A percentile compares a stretch with the other conserved stretches of the same genome.
phyloP scores from a whole-genome alignment of 2,113 vertebrate species.

The Hippocampus barbouri region DNA sequence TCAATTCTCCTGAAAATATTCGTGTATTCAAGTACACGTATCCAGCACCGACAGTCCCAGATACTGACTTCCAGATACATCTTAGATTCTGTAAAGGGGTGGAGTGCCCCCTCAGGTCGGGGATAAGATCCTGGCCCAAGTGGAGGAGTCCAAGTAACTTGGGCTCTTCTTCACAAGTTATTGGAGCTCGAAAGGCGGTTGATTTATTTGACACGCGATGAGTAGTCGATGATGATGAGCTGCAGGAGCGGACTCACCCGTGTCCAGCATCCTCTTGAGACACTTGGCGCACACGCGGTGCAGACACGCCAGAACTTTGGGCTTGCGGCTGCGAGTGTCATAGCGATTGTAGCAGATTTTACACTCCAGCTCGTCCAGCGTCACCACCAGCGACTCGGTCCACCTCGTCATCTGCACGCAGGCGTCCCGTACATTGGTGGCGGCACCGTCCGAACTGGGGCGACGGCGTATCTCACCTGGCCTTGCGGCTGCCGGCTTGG shows the following conservation, averaged over 20 bases:
- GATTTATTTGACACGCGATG: no score
- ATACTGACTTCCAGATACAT: no score
- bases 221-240: no score
- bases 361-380: slow-evolving; percentile 79
- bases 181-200: no score
- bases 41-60: no score
- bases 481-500: slow-evolving; percentile 27
- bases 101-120: no score
- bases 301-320: slow-evolving; percentile 78
- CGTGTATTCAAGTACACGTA: no score
- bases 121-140: no score
- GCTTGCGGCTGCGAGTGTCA: slow-evolving; percentile 71
- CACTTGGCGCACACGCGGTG: slow-evolving; percentile 81
- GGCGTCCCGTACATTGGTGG: background rate
- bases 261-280: slow-evolving; percentile 78
- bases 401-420: slow-evolving; percentile 49
- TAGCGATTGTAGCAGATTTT: slow-evolving; percentile 84
- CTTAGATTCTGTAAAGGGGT: no score
- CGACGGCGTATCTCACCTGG: slow-evolving; percentile 40
- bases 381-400: slow-evolving; percentile 53
- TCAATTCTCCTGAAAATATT: no score
- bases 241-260: slow-evolving; percentile 43
- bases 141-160: no score
- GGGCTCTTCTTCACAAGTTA: no score
- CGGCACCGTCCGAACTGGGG: background rate